Base-by-base conservation (phyloP, 2,113 vertebrate genomes). In the Callopanchax toddi region DNA sequence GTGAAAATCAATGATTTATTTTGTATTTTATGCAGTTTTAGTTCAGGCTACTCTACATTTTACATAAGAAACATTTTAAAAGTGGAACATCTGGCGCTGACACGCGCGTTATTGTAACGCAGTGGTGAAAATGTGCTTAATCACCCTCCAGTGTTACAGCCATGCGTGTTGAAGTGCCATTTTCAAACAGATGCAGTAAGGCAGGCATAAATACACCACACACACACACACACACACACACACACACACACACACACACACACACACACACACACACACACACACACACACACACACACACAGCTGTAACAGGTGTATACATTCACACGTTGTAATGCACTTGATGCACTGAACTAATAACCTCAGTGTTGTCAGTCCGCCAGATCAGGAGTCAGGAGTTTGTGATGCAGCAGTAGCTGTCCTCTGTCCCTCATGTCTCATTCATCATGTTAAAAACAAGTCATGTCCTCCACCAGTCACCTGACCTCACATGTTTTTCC, bases 181-280 rank as follows among this genome's bases (percentile, higher is more conserved):
- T n/a, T 61, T 78, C n/a, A 48, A 51, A 57, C 74, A 81, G 60
- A 78, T 67, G 69, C 18, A 66, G 34, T 16, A 40, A 64, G 50
- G 69, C 66, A 56, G 61, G 51, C 11, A 1, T 25, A 8, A n/a
- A n/a, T n/a, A n/a, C n/a, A n/a, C n/a, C n/a, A 22, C 18, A 25
- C 26, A 37, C 42, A 42, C n/a, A 17, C 15, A 54, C n/a, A 8
- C n/a, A 22, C 18, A 25, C 26, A 37, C 42, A 42, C n/a, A 17
- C 15, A 54, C n/a, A 8, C n/a, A 22, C 18, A 25, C 26, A 37
- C 42, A 42, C n/a, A 17, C 15, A 54, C n/a, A 8, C n/a, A 22
- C 18, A 25, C 26, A 37, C 42, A 42, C n/a, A 17, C 15, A 54
- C n/a, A 8, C n/a, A 22, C 18, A 25, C 26, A 37, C 42, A 42